These are phyloP conservation scores for Buteo buteo DNA, from an alignment of 2,113 vertebrate genomes.

Conservation along the genomic window DNA sequence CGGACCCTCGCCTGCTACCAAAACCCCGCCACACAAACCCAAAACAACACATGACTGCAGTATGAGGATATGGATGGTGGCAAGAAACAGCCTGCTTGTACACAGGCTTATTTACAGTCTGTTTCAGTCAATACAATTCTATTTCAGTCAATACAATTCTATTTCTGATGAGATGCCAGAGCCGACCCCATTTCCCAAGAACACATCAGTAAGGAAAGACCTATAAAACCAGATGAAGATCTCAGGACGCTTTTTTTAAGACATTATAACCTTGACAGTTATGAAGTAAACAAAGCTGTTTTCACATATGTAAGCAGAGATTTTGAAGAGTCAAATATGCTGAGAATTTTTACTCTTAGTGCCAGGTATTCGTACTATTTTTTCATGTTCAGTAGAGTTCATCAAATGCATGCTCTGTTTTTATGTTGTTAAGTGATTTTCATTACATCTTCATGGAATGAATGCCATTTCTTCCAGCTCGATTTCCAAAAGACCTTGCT, in stretches of 20 bases:
- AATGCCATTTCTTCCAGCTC: not conserved
- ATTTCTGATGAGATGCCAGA: not conserved
- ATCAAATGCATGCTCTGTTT: not conserved
- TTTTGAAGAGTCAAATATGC: not conserved
- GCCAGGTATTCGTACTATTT: not conserved
- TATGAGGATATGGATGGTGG: fast-evolving
- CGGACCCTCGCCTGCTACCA: too few species aligned
- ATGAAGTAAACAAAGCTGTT: constrained; percentile 22
- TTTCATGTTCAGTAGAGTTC: not conserved
- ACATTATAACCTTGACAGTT: not conserved
- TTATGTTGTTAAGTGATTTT: not conserved
- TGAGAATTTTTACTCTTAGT: not conserved
- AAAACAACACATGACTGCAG: not conserved
- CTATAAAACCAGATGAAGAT: not conserved
- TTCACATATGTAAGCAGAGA: not conserved
- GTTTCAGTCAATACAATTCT: not conserved
- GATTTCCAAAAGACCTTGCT: not conserved
- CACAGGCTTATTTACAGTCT: not conserved
- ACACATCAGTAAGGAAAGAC: not conserved
- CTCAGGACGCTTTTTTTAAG: constrained; percentile 1
- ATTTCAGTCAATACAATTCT: not conserved
- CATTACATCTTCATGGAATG: not conserved
- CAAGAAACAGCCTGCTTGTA: not conserved
- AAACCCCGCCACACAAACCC: too few species aligned
- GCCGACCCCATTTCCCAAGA: not conserved